These are phyloP conservation scores for Hylaea fasciaria DNA, from an alignment of 2,888 invertebrate species.

Conservation along the genomic window DNA sequence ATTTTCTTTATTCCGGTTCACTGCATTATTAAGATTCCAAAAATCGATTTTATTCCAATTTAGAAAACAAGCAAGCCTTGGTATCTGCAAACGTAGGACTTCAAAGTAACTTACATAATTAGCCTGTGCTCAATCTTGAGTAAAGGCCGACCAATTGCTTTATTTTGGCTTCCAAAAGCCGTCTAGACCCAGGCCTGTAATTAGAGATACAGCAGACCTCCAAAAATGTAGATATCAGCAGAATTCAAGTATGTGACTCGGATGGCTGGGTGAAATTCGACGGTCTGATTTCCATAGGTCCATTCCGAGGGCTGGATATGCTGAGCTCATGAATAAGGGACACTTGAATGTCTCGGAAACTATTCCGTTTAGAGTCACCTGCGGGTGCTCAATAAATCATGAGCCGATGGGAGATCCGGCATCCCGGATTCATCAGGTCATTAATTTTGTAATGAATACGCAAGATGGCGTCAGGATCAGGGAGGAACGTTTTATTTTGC, in stretches of 20 bases:
- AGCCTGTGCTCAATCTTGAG: neutral
- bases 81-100: too few species aligned
- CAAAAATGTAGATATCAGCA: constrained; percentile 12
- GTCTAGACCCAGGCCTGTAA: too few species aligned
- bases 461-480: neutral
- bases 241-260: constrained; percentile 28
- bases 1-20: neutral
- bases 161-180: too few species aligned
- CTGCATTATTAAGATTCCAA: too few species aligned
- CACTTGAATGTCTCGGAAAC: constrained; percentile 41
- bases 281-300: constrained; percentile 49
- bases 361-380: constrained; percentile 40
- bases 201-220: too few species aligned
- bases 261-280: constrained; percentile 47
- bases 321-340: constrained; percentile 55
- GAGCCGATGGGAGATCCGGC: constrained; percentile 18
- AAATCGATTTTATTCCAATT: too few species aligned
- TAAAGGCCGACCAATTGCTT: too few species aligned
- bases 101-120: neutral
- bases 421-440: constrained; percentile 28
- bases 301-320: constrained; percentile 41
- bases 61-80: too few species aligned
- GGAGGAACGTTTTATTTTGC: too few species aligned
- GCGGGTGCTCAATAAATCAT: constrained; percentile 37
- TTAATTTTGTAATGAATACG: constrained; percentile 32